Conservation (phyloP, 2,888 invertebrate genomes). For the Agriotes lineatus region DNA sequence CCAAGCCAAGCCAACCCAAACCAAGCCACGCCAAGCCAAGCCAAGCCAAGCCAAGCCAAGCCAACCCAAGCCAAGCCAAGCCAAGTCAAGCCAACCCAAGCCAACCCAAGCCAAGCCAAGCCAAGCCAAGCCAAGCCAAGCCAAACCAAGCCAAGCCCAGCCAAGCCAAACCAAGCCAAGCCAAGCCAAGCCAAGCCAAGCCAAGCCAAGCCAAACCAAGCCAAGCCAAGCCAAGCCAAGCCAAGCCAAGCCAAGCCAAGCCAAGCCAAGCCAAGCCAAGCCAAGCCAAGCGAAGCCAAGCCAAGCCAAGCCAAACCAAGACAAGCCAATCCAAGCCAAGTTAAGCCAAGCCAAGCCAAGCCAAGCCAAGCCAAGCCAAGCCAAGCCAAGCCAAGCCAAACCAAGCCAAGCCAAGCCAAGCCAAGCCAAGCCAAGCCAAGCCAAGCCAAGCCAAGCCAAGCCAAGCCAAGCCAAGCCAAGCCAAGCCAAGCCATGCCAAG, state of each 20-base stretch:
- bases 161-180: too few relatives aligned
- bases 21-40: too few relatives aligned
- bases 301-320: conserved; percentile 1
- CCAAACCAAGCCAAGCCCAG: not conserved
- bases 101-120: not conserved
- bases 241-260: not conserved
- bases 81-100: too few relatives aligned
- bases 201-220: not conserved
- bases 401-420: not conserved
- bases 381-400: not conserved
- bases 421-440: not conserved
- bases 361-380: not conserved
- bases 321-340: not conserved
- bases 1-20: too few relatives aligned
- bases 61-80: too few relatives aligned
- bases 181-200: too few relatives aligned
- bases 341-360: conserved; percentile 1
- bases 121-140: not conserved
- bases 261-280: not conserved
- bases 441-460: not conserved
- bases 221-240: too few relatives aligned
- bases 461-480: conserved; percentile 1
- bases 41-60: too few relatives aligned
- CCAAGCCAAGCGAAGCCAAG: not conserved
- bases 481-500: not conserved